Evolutionary conservation across 2,113 vertebrate genomes (phyloP).

Genomic region (Lophius piscatorius): DNA sequence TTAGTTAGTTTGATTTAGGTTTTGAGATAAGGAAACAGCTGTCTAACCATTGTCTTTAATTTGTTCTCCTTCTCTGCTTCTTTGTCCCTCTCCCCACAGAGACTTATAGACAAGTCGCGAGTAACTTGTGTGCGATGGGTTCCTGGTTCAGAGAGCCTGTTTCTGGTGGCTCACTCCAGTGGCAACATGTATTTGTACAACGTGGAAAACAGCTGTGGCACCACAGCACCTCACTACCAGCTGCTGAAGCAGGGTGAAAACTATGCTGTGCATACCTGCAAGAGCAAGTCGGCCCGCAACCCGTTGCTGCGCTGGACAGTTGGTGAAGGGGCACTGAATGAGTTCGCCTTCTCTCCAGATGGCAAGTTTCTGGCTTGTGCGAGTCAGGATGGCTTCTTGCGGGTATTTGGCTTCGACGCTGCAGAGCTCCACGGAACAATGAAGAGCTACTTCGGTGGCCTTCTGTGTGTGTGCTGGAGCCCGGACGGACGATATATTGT

Average conservation of each 20-base stretch:
- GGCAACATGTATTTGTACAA: conserved; percentile 99
- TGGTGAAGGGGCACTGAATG: conserved; percentile 95
- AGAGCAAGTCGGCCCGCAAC: conserved; percentile 98
- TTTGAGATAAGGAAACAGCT: too few species aligned
- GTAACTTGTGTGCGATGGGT: conserved; percentile 99
- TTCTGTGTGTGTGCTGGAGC: conserved; percentile 99
- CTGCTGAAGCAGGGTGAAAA: conserved; percentile 97
- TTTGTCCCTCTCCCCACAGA: conserved; percentile 78
- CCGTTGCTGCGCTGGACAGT: conserved; percentile 97
- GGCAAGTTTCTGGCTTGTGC: conserved; percentile 96
- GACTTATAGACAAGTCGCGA: conserved; percentile 98
- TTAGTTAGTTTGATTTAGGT: too few species aligned
- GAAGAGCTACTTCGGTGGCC: conserved; percentile 99
- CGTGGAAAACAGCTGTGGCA: conserved; percentile 96
- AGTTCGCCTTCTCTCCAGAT: conserved; percentile 98
- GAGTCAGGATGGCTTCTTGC: conserved; percentile 97
- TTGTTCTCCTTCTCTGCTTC: background rate
- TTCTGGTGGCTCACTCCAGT: conserved; percentile 97
- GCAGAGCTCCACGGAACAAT: conserved; percentile 97
- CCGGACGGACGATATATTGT: conserved; percentile 97
- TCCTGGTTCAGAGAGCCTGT: conserved; percentile 97
- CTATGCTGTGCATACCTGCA: conserved; percentile 97
- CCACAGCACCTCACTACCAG: conserved; percentile 97
- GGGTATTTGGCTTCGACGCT: conserved; percentile 95
- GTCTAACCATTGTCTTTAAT: too few species aligned